Percentiles rank a stretch among this genome's conserved stretches.
Conservation (phyloP, 2,113 vertebrate species). For the Fulmarus glacialis region DNA sequence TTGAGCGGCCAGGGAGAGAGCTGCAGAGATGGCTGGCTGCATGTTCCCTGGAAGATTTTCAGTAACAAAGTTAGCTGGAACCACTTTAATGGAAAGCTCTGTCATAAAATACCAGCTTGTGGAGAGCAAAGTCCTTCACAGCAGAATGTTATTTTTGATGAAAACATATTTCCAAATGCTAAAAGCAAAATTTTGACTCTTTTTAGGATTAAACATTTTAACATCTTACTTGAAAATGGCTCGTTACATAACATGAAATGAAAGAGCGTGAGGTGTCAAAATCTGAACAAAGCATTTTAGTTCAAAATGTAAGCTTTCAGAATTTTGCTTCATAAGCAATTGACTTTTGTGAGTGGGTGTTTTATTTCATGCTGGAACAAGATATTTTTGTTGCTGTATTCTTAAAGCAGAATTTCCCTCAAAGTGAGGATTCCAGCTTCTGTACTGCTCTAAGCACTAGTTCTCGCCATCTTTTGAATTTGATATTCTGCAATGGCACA, state of each 20-base stretch:
- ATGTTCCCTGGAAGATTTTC: neutral
- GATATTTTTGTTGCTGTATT: neutral
- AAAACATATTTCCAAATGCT: neutral
- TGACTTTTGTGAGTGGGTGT: slow-evolving; percentile 10
- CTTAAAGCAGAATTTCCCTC: slow-evolving; percentile 16
- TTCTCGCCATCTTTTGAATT: neutral
- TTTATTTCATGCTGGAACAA: neutral
- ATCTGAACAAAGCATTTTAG: slow-evolving; percentile 1
- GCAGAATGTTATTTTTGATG: neutral
- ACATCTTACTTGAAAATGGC: neutral
- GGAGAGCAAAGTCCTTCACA: neutral
- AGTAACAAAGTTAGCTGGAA: neutral
- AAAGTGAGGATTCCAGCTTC: neutral
- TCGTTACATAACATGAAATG: neutral
- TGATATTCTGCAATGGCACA: neutral
- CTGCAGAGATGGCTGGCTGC: neutral
- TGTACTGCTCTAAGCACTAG: neutral
- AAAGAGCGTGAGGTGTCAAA: neutral
- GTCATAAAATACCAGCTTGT: neutral
- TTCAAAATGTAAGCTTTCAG: slow-evolving; percentile 1
- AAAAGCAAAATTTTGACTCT: neutral
- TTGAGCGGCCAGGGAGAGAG: neutral
- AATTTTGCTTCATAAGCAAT: slow-evolving; percentile 38
- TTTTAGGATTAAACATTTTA: neutral
- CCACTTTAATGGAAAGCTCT: neutral